Evolutionary conservation across 2,113 vertebrate species (phyloP).

Genomic region (Perognathus longimembris): DNA sequence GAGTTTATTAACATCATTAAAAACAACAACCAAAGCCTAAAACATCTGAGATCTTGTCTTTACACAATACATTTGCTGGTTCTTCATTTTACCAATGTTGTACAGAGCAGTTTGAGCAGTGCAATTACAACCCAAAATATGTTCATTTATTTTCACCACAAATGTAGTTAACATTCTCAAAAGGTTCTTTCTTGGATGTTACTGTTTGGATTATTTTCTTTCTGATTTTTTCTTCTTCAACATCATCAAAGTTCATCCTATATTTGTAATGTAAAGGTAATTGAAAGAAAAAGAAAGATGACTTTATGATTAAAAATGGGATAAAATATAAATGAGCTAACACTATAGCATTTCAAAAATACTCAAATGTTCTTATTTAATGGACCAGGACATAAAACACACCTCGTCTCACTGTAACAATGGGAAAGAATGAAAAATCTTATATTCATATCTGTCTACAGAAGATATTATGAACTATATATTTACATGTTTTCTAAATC

Average conservation of each 20-base stretch:
- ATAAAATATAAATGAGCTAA: not conserved
- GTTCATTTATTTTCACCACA: constrained; percentile 56
- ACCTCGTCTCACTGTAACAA: not conserved
- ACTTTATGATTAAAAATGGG: constrained; percentile 50
- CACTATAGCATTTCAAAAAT: constrained; percentile 26
- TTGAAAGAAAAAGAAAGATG: constrained; percentile 59
- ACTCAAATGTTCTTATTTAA: not conserved
- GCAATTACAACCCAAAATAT: constrained; percentile 60
- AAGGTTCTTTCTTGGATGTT: constrained; percentile 71
- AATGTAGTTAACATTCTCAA: constrained; percentile 60
- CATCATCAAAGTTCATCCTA: constrained; percentile 87
- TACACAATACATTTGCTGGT: constrained; percentile 46
- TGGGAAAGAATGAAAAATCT: not conserved
- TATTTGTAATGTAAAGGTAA: constrained; percentile 54
- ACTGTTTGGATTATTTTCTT: constrained; percentile 61
- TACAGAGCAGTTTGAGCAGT: constrained; percentile 65
- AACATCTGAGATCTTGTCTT: constrained; percentile 33
- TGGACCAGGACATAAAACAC: not conserved
- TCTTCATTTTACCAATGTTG: constrained; percentile 12
- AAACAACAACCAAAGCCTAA: constrained; percentile 7
- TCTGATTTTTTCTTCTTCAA: constrained; percentile 65
- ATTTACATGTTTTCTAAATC: not conserved
- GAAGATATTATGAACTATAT: not conserved
- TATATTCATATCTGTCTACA: not conserved
- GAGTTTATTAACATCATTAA: constrained; percentile 46